A percentile compares a stretch with the other conserved stretches of the same genome.
These are phyloP conservation scores for Willisornis vidua DNA, from an alignment of 2,113 vertebrate genomes.

Conservation along the genomic window DNA sequence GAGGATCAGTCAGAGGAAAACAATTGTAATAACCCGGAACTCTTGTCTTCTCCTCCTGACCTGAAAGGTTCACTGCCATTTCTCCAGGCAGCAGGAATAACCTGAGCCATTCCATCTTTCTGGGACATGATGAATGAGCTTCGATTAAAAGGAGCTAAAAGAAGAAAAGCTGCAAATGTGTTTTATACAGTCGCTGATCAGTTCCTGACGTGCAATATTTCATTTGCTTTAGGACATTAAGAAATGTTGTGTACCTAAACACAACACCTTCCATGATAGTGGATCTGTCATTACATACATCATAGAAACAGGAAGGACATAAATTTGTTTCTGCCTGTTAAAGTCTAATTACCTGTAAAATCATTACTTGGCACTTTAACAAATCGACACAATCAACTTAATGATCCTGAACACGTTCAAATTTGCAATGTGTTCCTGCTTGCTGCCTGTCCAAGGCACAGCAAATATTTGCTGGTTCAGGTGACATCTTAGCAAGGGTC, in stretches of 20 bases:
- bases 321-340: constrained; percentile 75
- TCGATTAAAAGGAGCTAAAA: constrained; percentile 73
- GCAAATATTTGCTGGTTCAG: constrained; percentile 43
- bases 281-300: constrained; percentile 70
- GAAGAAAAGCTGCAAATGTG: constrained; percentile 75
- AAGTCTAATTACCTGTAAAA: constrained; percentile 82
- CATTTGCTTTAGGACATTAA: constrained; percentile 74
- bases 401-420: constrained; percentile 71
- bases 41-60: constrained; percentile 64
- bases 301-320: constrained; percentile 71
- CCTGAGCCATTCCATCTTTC: constrained; percentile 66
- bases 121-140: constrained; percentile 69
- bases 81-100: constrained; percentile 60
- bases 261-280: constrained; percentile 67
- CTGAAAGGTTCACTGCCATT: constrained; percentile 62
- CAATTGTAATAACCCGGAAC: constrained; percentile 66
- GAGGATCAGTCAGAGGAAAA: constrained; percentile 19
- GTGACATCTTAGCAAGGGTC: constrained; percentile 46
- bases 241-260: constrained; percentile 70
- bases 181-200: constrained; percentile 78
- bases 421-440: constrained; percentile 51
- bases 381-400: constrained; percentile 75
- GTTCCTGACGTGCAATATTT: constrained; percentile 76
- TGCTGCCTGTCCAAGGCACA: constrained; percentile 36
- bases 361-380: constrained; percentile 76